Conservation (phyloP, 1,140 invertebrate species). For the Platyura marginata region DNA sequence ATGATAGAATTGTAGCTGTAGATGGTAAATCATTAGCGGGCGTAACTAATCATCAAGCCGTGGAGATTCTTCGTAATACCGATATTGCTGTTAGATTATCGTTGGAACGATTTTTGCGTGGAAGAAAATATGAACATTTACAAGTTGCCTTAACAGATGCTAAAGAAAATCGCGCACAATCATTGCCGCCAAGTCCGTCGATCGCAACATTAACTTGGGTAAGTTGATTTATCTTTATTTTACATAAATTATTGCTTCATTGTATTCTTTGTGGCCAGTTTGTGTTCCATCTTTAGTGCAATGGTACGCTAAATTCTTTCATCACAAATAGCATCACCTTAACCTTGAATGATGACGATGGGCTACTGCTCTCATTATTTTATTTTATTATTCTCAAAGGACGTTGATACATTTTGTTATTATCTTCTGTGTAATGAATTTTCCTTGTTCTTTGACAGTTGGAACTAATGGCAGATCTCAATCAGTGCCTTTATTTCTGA, state of each 20-base stretch:
- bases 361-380: no score
- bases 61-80: conserved; percentile 70
- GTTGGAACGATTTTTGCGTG: conserved; percentile 68
- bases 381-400: no score
- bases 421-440: background rate
- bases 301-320: no score
- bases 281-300: no score
- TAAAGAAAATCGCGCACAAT: conserved; percentile 36
- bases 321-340: no score
- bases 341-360: no score
- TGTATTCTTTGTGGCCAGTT: no score
- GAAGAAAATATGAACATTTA: conserved; percentile 76
- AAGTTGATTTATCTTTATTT: conserved; percentile 10
- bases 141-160: conserved; percentile 53
- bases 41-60: conserved; percentile 77
- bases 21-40: conserved; percentile 64
- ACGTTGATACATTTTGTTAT: no score
- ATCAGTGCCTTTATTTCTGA: no score
- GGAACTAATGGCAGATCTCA: no score
- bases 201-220: conserved; percentile 49
- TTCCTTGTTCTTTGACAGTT: background rate
- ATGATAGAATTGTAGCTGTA: conserved; percentile 81
- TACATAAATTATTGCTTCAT: no score
- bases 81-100: conserved; percentile 59
- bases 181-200: conserved; percentile 45